Base-by-base conservation (phyloP, 2,888 invertebrate genomes). In the Drosophila rellima region DNA sequence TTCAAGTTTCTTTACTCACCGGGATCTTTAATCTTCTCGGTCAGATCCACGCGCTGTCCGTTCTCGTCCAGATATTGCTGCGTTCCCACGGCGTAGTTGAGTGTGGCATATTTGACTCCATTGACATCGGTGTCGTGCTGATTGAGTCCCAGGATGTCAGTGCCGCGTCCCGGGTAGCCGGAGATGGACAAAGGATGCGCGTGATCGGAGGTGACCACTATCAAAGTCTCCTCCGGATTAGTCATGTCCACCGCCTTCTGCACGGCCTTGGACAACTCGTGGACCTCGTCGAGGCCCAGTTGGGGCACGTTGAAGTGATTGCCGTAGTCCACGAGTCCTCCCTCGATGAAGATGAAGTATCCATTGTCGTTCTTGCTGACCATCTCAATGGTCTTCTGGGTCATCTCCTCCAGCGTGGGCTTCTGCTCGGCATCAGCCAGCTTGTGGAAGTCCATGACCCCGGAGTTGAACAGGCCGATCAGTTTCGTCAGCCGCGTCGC, bases 121-220 rank as follows among this genome's bases (percentile, higher is more conserved):
- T 95, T 95, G 55, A 94, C 94, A 7, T 94, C 93, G 7, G 44
- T n/a, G 13, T 93, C 93, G 5, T 93, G 93, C 10, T 68, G 92
- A 68, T 60, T 92, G 89, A 93, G 79, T 0, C 94, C 94, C 6
- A 94, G 89, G 15, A 94, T 94, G 73, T 94, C 52, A 0, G 70
- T 79, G 15, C 87, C 80, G 13, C 86, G 76, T 15, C 72, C 93
- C 17, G 96, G 95, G 89, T 97, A 96, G 0, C 97, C 97, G 51
- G 94, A 94, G 57, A 96, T 94, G 6, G 95, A 94, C 94, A 97
- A 94, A 0, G 96, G 95, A 89, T 97, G 97, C 1, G 95, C 95
- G 87, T 97, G 97, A 90, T 97, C 97, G 1, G 96, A 94, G 0
- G 96, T 96, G 2, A 96, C 97, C 0, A 97, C 94, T 4, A 97